Evolutionary conservation across 92 coral and sea anemone species (phyloP), one percentile per base, ranked within the genome.

Genomic region (Phenganax subtilis): DNA sequence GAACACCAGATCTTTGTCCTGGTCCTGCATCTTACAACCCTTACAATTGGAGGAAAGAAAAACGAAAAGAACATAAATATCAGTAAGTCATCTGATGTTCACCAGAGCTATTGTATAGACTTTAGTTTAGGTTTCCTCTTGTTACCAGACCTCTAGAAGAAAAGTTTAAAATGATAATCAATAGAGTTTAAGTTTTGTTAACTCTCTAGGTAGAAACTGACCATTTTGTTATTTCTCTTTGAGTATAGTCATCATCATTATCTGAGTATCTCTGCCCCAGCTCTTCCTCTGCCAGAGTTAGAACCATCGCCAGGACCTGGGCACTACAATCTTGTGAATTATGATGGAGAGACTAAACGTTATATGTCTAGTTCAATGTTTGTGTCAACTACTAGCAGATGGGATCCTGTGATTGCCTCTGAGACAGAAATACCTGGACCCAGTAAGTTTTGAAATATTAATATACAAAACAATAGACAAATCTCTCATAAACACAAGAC

Each of bases 221-320:
- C n/a, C 67, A 15, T 61, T 15, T 61, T 6, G 5, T 17, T 17
- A 14, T 61, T 68, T 37, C 64, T 87, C 57, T 72, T n/a, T 47
- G 62, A 61, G 70, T 85, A 7, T 83, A 94, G 98, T 52, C 91
- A 91, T 82, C 92, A 94, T 76, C 98, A 94, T 67, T 94, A 91
- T 84, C 72, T 94, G 82, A 92, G 98, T 74, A 94, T 94, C 74
- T 94, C 98, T 1, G 98, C 98, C 62, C 98, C 98, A 25, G 98
- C 98, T 3, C 75, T 94, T 87, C 94, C 98, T 0, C 87, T 94
- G 12, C 97, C 98, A 6, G 87, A 89, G 14, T 84, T 90, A 3
- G 98, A 94, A 52, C 98, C 98, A 0, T 57, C 82, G 56, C 98
- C 98, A 27, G 98, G 98, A 8, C 98, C 98, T 74, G 98, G 98